phyloP scores from a whole-genome alignment of 2,888 invertebrate genomes.

The Tachina lurida region DNA sequence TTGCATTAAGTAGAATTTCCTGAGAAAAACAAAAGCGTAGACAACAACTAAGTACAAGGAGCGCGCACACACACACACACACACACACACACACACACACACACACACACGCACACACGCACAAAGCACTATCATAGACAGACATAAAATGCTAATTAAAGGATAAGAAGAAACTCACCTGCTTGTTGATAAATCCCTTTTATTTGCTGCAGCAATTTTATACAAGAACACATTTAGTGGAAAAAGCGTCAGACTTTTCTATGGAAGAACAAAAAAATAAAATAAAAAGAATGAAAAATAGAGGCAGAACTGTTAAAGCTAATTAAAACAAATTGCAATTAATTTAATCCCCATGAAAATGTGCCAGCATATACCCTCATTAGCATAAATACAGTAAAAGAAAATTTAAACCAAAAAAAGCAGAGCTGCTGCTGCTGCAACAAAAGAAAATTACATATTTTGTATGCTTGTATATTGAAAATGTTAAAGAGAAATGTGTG shows the following conservation, averaged over 20 bases:
- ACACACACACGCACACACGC: background rate
- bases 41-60: background rate
- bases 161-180: slow-evolving; percentile 61
- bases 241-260: slow-evolving; percentile 40
- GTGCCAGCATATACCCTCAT: slow-evolving; percentile 66
- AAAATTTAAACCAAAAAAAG: slow-evolving; percentile 1
- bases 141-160: slow-evolving; percentile 60
- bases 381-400: slow-evolving; percentile 58
- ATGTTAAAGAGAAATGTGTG: slow-evolving; percentile 9
- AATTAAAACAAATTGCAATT: slow-evolving; percentile 70
- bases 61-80: background rate
- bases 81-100: background rate
- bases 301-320: slow-evolving; percentile 50
- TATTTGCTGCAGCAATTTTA: background rate
- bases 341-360: slow-evolving; percentile 65
- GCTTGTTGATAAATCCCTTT: slow-evolving; percentile 52
- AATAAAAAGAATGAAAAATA: slow-evolving; percentile 17
- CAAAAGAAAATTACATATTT: background rate
- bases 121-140: background rate
- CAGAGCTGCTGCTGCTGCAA: background rate
- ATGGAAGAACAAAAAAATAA: background rate
- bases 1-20: slow-evolving; percentile 57
- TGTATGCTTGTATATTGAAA: no score
- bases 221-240: background rate
- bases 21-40: slow-evolving; percentile 37